These are phyloP conservation scores for Acomys russatus DNA, from an alignment of 2,797 vertebrate species.

Conservation along the genomic window DNA sequence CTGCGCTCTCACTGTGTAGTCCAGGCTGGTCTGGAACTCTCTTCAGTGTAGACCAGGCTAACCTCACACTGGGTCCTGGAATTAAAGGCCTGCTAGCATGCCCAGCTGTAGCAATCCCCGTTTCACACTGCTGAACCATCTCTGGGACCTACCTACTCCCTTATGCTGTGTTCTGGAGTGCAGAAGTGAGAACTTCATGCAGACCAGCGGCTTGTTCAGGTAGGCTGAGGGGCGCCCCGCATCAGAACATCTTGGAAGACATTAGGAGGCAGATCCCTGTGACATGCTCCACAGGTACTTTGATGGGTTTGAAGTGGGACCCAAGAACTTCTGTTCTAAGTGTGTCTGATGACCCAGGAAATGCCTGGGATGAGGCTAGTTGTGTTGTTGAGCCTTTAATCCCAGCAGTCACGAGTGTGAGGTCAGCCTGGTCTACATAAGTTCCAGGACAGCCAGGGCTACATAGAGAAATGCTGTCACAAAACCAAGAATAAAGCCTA, in stretches of 20 bases:
- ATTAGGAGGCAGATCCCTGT: neutral
- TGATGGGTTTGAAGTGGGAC: neutral
- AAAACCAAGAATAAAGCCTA: neutral
- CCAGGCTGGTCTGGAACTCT: neutral
- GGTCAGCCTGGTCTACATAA: neutral
- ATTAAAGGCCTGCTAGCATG: neutral
- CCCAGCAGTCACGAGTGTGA: neutral
- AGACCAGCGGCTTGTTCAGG: neutral
- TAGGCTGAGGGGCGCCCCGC: neutral
- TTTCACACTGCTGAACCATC: neutral
- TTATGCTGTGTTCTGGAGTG: neutral
- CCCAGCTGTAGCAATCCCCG: neutral
- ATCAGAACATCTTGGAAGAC: neutral
- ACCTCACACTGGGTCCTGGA: neutral
- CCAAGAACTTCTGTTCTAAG: neutral
- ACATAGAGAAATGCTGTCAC: neutral
- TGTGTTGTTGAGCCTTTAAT: neutral
- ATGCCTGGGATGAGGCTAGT: neutral
- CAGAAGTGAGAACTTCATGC: neutral
- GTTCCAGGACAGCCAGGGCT: neutral
- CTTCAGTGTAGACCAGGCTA: neutral
- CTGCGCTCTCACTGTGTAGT: too few species aligned
- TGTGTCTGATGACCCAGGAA: neutral
- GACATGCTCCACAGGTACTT: neutral
- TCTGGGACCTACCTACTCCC: too few species aligned